Conservation (phyloP, 2,888 invertebrate species). For the Pristionchus mayeri region DNA sequence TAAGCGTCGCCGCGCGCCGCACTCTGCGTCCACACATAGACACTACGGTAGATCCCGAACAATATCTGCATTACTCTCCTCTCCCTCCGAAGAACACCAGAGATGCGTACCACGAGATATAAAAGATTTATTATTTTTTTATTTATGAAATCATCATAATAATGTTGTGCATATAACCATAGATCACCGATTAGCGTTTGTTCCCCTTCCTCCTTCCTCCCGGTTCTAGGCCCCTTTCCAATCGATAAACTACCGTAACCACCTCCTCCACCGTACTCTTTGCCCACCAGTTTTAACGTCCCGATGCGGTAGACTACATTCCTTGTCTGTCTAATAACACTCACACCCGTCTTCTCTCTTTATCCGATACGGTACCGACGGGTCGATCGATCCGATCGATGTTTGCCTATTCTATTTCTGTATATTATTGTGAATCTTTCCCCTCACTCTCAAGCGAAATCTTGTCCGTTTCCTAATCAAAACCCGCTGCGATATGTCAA, state of each 20-base stretch:
- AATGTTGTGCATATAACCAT: constrained; percentile 42
- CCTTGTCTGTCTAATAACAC: constrained; percentile 3
- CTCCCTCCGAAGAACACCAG: not conserved
- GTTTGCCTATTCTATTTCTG: not conserved
- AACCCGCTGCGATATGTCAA: constrained; percentile 17
- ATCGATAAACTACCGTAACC: constrained; percentile 34
- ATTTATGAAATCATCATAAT: constrained; percentile 8
- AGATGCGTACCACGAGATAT: constrained; percentile 18
- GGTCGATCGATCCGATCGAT: not conserved
- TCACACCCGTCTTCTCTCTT: not conserved
- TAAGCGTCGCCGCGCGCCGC: not conserved
- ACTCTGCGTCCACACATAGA: not conserved
- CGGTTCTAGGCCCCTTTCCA: not conserved
- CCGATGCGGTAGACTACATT: constrained; percentile 38
- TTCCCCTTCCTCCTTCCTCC: not conserved
- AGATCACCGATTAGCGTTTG: constrained; percentile 37
- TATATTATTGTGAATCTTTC: constrained; percentile 30
- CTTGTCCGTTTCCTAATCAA: not conserved
- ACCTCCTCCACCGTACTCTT: not conserved
- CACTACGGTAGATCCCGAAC: constrained; percentile 10
- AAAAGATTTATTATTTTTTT: not conserved
- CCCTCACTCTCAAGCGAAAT: not conserved
- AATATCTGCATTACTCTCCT: not conserved
- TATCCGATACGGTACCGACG: constrained; percentile 23
- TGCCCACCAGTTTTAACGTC: constrained; percentile 36